Base-by-base conservation (phyloP, 2,888 invertebrate genomes). In the Morpho achilles region DNA sequence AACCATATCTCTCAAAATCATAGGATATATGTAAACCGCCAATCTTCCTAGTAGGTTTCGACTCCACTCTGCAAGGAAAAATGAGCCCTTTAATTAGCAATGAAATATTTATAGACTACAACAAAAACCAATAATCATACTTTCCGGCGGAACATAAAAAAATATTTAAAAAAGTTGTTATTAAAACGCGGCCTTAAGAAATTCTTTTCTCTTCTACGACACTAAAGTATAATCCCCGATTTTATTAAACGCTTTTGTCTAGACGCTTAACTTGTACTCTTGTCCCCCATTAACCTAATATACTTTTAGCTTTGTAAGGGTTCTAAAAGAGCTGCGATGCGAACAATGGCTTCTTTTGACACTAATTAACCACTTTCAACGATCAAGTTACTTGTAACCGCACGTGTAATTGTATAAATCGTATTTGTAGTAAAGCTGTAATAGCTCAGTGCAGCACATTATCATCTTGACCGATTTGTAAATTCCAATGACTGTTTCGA, bases 321-420 rank as follows among this genome's bases (percentile, higher is more conserved):
- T 51, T 61, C 55, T 40, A 45, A 58, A 56, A 46, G 49, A 58
- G 53, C 48, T 58, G 53, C 58, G 41, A 48, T 42, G 48, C 54
- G 47, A 54, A 54, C 54, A 54, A 54, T 54, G 54, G 54, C 54
- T 54, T 54, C 48, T 41, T 54, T 48, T 42, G 54, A 48, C 48
- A 54, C 54, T 54, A 54, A 54, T 54, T 54, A 54, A 54, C 54
- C 48, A 23, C 54, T 48, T 48, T 48, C 41, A n/a, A 23, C 47
- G 22, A 54, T 54, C 42, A 54, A 42, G 42, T 54, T 54, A 54
- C 54, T 47, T 32, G 39, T 8, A 32, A 52, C 44, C 44, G 39
- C 52, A 45, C 32, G 45, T 51, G 51, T 51, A 43, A 42, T 42
- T 51, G 23, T 43, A 51, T 51, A 51, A 51, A 51, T 51, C 51